Percentiles rank a stretch among this genome's conserved stretches.
Conservation (phyloP, 2,797 vertebrate genomes). For the Enteromius viviparus region DNA sequence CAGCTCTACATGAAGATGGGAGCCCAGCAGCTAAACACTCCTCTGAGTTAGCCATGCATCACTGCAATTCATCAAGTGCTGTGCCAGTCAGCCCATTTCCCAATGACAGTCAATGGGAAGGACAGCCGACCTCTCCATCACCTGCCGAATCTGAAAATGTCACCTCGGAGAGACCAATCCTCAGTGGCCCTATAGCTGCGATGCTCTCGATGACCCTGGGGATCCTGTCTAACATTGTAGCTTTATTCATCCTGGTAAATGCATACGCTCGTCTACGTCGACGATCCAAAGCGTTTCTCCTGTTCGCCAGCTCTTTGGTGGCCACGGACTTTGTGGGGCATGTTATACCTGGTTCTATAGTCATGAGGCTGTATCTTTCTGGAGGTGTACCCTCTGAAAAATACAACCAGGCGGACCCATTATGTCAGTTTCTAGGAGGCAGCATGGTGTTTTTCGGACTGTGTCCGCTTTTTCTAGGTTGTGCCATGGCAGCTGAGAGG, state of each 20-base stretch:
- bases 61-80: constrained; percentile 65
- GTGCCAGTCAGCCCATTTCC: constrained; percentile 42
- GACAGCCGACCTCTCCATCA: constrained; percentile 52
- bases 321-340: constrained; percentile 86
- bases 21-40: constrained; percentile 30
- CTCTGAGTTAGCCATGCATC: constrained; percentile 71
- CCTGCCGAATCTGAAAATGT: constrained; percentile 62
- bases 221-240: constrained; percentile 85
- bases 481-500: constrained; percentile 88
- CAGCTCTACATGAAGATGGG: constrained; percentile 58
- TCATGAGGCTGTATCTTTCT: constrained; percentile 81
- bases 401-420: constrained; percentile 67
- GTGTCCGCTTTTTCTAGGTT: constrained; percentile 88
- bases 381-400: constrained; percentile 59
- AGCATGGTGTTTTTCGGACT: constrained; percentile 93
- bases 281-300: constrained; percentile 87
- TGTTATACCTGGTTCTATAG: constrained; percentile 84
- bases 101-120: constrained; percentile 65
- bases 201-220: constrained; percentile 86
- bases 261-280: constrained; percentile 80
- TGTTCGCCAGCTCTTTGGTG: constrained; percentile 85
- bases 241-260: constrained; percentile 83
- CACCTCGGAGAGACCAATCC: constrained; percentile 55
- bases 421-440: constrained; percentile 87
- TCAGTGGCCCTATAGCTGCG: constrained; percentile 71